A percentile compares a stretch with the other conserved stretches of the same genome.
These are phyloP conservation scores for Sylvilagus bachmani DNA, from an alignment of 2,113 vertebrate species.

Conservation along the genomic window DNA sequence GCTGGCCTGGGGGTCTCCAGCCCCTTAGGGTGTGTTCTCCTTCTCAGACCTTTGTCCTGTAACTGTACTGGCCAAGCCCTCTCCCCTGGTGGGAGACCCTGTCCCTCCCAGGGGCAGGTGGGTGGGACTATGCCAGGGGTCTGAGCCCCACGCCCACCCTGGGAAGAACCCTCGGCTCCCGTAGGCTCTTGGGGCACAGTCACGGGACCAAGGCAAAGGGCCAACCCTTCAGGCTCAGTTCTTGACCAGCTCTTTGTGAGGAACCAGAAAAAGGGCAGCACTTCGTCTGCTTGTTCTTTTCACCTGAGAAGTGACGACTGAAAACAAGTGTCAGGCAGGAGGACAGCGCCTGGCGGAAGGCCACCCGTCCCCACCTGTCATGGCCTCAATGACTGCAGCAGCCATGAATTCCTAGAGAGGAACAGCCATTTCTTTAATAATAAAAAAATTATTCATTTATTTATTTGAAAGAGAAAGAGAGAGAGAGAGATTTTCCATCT, in stretches of 20 bases:
- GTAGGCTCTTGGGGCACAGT: background rate
- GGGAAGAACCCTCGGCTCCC: no score
- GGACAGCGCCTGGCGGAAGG: rapidly evolving
- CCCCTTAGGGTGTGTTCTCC: rapidly evolving
- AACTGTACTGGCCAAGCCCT: no score
- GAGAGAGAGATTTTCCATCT: no score
- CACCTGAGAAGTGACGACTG: background rate
- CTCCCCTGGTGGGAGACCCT: background rate
- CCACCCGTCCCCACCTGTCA: rapidly evolving
- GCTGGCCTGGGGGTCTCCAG: background rate
- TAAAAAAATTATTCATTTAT: no score
- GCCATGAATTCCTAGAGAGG: background rate
- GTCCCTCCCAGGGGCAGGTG: background rate
- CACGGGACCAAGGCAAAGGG: no score
- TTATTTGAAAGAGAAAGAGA: no score
- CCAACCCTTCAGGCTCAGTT: background rate
- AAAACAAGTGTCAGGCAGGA: rapidly evolving
- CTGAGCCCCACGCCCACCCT: background rate
- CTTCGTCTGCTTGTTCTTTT: background rate
- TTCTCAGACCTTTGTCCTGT: background rate
- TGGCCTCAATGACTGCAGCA: rapidly evolving
- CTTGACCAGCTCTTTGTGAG: background rate
- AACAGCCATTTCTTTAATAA: background rate
- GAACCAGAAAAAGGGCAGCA: background rate
- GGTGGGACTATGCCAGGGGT: background rate